Percentiles rank a stretch among this genome's conserved stretches.
Evolutionary conservation across 1,140 invertebrate genomes (phyloP).

Genomic region (Sitophilus oryzae): DNA sequence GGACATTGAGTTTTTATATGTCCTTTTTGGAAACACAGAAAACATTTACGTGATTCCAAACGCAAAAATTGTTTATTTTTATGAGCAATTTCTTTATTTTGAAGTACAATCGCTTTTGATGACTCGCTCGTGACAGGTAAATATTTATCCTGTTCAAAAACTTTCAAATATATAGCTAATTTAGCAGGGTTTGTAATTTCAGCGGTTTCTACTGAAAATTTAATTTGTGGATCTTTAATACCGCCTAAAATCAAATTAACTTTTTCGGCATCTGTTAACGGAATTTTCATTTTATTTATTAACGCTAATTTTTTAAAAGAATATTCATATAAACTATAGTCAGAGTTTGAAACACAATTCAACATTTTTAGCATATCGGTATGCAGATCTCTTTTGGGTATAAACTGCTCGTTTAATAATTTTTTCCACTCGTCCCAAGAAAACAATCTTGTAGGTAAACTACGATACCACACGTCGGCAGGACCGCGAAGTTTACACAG

Average conservation of each 20-base stretch:
- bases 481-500: constrained; percentile 16
- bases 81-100: background rate
- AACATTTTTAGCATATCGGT: no score
- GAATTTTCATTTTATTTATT: constrained; percentile 16
- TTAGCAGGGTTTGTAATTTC: constrained; percentile 5
- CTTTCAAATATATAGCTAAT: constrained; percentile 14
- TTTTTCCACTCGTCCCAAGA: constrained; percentile 3
- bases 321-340: no score
- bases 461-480: constrained; percentile 15
- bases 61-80: background rate
- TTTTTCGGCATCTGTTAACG: constrained; percentile 9
- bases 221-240: constrained; percentile 17
- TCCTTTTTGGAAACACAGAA: background rate
- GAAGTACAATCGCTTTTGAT: background rate
- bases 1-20: background rate
- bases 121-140: background rate
- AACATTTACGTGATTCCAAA: background rate
- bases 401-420: constrained; percentile 6
- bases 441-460: constrained; percentile 9
- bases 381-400: no score
- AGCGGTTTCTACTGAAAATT: constrained; percentile 16
- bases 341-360: no score
- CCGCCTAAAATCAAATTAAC: constrained; percentile 17
- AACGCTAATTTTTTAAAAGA: no score
- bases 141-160: background rate